Evolutionary conservation across 2,113 vertebrate genomes (phyloP), one percentile per base, ranked within the genome.

Genomic region (Saguinus imperator): DNA sequence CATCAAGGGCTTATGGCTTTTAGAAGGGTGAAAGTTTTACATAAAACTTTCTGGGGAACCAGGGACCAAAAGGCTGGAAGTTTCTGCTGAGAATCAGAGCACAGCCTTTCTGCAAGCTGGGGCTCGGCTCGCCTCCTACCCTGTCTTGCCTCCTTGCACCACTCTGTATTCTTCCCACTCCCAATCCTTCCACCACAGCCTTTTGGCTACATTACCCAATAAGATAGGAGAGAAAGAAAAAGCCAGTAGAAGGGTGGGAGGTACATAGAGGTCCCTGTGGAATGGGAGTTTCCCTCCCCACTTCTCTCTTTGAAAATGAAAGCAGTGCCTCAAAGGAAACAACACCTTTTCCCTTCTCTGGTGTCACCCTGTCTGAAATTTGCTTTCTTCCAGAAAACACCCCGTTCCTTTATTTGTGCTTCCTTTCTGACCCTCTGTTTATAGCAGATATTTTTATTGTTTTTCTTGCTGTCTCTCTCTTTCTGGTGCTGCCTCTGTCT

Each of bases 381-480:
- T 86, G 6, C 92, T 89, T 89, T 92, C 37, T 95, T 48, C 48
- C 58, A 85, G 25, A 84, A n/a, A 64, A 57, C 20, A 32, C n/a
- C 25, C 29, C 1, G 1, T 35, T 4, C 58, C 57, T 97, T 84
- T 70, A 66, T 95, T 86, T 97, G 58, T 90, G 48, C 66, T 89
- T 72, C 52, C 61, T 94, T 89, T 90, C 75, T 80, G 86, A 13
- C 37, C 64, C 77, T 72, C 73, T 82, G 12, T 57, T 32, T 45
- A 94, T 81, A 93, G 64, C 61, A 80, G 32, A 23, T 68, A 23
- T 86, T 90, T 96, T 91, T 93, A 14, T 76, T 68, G 20, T 72
- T 27, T 45, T 21, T 76, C 20, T 45, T 6, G 18, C 85, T 45
- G 0, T 82, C n/a, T 27, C 12, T 35, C n/a, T 55, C 13, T 29